Evolutionary conservation across 2,888 invertebrate genomes (phyloP), one percentile per base, ranked within the genome.

Genomic region (Anthophora plumipes): DNA sequence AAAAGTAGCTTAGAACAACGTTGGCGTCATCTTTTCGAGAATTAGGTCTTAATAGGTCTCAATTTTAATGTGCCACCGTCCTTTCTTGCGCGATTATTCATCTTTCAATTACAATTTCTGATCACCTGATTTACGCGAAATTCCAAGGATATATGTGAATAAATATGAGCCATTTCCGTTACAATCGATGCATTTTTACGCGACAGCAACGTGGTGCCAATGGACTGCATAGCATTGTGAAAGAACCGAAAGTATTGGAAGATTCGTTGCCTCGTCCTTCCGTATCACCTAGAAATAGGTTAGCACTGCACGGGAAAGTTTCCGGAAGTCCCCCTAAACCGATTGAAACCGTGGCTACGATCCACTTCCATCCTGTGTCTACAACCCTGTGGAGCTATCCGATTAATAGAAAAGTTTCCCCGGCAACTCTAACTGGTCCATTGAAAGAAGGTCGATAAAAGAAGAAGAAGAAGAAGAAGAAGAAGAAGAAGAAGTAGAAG

Each of bases 331-430:
- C 31, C 43, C 20, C 14, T 14, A 39, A 52, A 39, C 37, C 74
- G 74, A 73, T 73, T 31, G 55, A 73, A 73, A 73, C 41, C 48
- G 31, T 31, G 31, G 31, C 31, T 31, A 31, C 31, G 22, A 43
- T 70, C 7, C n/a, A 22, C 20, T 5, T n/a, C 43, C 8, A 7
- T 20, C 7, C 2, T 2, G 37, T 12, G 43, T 43, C 39, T 22
- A 12, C 54, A 20, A 39, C 50, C 59, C 78, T 39, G 14, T 50
- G 57, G 74, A 11, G 22, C 14, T 81, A 80, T 89, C 87, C 85
- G 88, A 89, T 90, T 91, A 88, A 88, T 87, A 85, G 86, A 50
- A 86, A 90, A 90, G 83, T 88, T 89, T 82, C 69, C 66, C 41
- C 14, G 54, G 60, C 11, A 80, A 76, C 41, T 78, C 22, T 54